Evolutionary conservation across 1,140 invertebrate species (phyloP).

Genomic region (Penaeus chinensis): DNA sequence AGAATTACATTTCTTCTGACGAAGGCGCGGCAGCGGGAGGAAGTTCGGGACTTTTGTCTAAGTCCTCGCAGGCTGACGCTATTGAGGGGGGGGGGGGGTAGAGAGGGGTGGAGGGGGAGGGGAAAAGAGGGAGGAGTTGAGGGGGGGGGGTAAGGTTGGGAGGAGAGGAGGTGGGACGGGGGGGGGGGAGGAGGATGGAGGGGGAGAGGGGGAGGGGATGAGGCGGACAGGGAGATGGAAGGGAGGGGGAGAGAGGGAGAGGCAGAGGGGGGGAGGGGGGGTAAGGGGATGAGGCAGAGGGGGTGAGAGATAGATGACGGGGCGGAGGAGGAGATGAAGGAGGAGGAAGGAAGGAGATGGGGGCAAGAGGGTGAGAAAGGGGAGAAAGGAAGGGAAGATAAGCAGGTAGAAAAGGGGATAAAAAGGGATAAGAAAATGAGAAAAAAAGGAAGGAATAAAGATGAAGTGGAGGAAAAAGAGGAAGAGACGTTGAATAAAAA

Average conservation of each 20-base stretch:
- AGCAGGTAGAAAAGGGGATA: too few relatives aligned
- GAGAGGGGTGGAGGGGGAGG: background rate
- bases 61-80: background rate
- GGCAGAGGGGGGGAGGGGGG: background rate
- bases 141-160: background rate
- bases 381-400: too few relatives aligned
- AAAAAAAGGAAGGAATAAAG: too few relatives aligned
- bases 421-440: too few relatives aligned
- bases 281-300: too few relatives aligned
- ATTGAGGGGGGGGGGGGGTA: background rate
- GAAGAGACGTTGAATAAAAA: too few relatives aligned
- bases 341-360: background rate
- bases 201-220: background rate
- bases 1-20: too few relatives aligned
- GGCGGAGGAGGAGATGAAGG: background rate
- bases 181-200: background rate
- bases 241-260: background rate
- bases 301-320: background rate
- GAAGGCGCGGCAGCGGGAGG: background rate
- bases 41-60: background rate
- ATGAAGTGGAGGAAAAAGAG: too few relatives aligned
- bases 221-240: accelerated
- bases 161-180: background rate
- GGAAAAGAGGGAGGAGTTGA: background rate
- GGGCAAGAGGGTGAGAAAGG: background rate